phyloP scores from a whole-genome alignment of 2,113 vertebrate species.

The Leucoraja erinaceus region DNA sequence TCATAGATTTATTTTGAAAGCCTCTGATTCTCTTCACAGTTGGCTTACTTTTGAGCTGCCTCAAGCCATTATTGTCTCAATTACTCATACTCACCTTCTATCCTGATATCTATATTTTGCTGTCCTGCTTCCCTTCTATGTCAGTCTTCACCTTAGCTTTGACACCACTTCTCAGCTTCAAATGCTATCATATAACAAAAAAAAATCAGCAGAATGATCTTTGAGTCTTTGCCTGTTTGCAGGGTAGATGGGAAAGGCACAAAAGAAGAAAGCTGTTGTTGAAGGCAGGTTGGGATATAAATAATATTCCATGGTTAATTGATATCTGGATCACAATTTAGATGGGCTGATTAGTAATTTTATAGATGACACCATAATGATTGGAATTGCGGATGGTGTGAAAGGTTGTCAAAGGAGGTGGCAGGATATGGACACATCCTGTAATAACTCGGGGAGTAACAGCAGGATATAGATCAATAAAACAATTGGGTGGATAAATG shows the following conservation, averaged over 20 bases:
- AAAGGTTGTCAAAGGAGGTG: too few relatives aligned
- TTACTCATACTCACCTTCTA: not conserved
- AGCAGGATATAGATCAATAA: too few relatives aligned
- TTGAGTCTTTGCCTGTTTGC: not conserved
- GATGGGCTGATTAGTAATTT: too few relatives aligned
- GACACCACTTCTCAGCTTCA: not conserved
- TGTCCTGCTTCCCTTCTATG: not conserved
- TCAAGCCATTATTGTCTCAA: not conserved
- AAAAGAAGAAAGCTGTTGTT: not conserved
- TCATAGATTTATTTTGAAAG: not conserved
- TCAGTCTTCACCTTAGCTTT: not conserved
- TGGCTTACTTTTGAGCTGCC: not conserved
- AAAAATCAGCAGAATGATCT: not conserved
- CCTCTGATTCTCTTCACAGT: not conserved
- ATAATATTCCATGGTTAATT: too few relatives aligned
- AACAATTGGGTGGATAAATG: too few relatives aligned
- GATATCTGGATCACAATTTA: too few relatives aligned
- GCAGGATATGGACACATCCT: too few relatives aligned
- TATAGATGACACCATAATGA: too few relatives aligned
- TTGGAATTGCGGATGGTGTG: too few relatives aligned
- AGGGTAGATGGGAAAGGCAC: not conserved
- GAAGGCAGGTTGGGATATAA: not conserved
- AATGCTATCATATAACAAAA: not conserved
- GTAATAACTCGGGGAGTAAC: too few relatives aligned
- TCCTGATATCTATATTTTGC: not conserved